Base-by-base conservation (phyloP, 2,113 vertebrate species). In the Oreochromis aureus region DNA sequence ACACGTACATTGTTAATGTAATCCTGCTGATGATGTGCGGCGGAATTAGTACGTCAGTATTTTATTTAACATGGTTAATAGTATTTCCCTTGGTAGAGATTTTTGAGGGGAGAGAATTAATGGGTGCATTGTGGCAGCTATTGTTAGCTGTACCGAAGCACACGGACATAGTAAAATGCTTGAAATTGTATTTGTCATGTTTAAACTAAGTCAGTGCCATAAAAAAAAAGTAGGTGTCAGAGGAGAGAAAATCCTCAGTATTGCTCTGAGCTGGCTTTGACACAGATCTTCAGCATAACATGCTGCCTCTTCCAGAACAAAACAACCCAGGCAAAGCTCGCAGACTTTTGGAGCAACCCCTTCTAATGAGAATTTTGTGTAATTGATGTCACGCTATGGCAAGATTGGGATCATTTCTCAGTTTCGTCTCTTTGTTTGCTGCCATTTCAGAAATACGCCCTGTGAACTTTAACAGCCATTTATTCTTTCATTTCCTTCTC, bases 401-500 rank as follows among this genome's bases (percentile, higher is more conserved):
- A 82, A 91, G 95, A 96, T 95, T 92, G 93, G 87, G 91, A 96
- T 96, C 95, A 93, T 93, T 95, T 94, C 92, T 94, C 92, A 86
- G 88, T 95, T 95, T 93, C 92, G 88, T 89, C 90, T 89, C 91
- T 92, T 95, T 96, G 91, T 95, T 94, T 93, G 94, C 89, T 94
- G 95, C 94, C 95, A 95, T 95, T 95, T 95, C 93, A 91, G 93
- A 92, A 91, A 93, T 91, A 91, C 95, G 93, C 94, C 94, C 94
- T 96, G 93, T 95, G 95, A 96, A 96, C 95, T 95, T 95, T 94
- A 94, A 76, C 94, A 95, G 94, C 95, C 94, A 95, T 93, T 96
- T 94, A 95, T 94, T 93, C 95, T 92, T 93, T 94, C 92, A 95
- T 95, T 95, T 94, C 82, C 93, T 61, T 95, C 91, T 93, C 94